Evolutionary conservation across 2,797 vertebrate species (phyloP).

Genomic region (Xyrichtys novacula): DNA sequence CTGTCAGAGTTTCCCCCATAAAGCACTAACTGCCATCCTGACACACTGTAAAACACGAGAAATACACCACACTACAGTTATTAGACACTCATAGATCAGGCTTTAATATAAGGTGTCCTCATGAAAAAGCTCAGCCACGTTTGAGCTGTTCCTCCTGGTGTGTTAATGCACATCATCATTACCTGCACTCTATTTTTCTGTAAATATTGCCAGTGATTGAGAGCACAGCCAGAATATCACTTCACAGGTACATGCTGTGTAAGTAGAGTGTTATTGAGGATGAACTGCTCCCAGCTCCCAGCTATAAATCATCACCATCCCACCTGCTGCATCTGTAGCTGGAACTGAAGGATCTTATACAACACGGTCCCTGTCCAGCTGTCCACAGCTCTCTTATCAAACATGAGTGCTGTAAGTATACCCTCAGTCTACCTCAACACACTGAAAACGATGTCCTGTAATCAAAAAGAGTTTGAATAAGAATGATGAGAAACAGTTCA

Average conservation of each 20-base stretch:
- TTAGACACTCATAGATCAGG: background rate
- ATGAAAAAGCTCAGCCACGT: background rate
- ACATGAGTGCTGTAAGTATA: background rate
- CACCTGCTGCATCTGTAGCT: slow-evolving; percentile 48
- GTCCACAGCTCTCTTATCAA: slow-evolving; percentile 38
- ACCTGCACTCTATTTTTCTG: slow-evolving; percentile 2
- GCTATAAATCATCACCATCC: slow-evolving; percentile 57
- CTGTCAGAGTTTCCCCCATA: background rate
- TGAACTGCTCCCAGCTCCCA: slow-evolving; percentile 41
- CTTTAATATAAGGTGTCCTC: background rate
- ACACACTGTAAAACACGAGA: background rate
- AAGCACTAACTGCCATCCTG: background rate
- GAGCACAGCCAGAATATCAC: slow-evolving; percentile 16
- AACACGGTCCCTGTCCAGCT: slow-evolving; percentile 42
- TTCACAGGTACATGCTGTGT: slow-evolving; percentile 52
- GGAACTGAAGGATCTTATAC: slow-evolving; percentile 34
- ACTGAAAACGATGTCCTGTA: background rate
- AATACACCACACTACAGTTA: background rate
- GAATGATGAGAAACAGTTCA: background rate
- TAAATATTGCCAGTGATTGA: slow-evolving; percentile 20
- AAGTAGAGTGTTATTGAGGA: slow-evolving; percentile 32
- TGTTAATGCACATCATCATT: slow-evolving; percentile 1
- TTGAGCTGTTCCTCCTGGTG: slow-evolving; percentile 9
- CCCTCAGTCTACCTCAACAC: background rate
- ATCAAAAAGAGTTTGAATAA: background rate